Evolutionary conservation across 2,888 invertebrate genomes (phyloP).

Genomic region (Cyclophora punctaria): DNA sequence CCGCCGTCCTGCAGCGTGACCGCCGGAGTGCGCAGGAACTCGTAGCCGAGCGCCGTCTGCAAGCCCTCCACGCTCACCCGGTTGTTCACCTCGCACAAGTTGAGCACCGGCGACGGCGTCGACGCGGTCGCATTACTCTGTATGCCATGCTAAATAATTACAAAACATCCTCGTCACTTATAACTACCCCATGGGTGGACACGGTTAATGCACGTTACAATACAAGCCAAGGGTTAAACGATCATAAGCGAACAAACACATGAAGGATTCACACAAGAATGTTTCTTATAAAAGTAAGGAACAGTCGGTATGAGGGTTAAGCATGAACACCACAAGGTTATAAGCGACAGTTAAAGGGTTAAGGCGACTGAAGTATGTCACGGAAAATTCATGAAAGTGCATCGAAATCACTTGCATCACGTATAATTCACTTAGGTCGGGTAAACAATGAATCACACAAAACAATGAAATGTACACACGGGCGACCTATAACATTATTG

Average conservation of each 20-base stretch:
- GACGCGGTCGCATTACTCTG: slow-evolving; percentile 91
- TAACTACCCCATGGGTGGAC: slow-evolving; percentile 33
- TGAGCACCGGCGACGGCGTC: slow-evolving; percentile 86
- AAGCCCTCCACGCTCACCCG: slow-evolving; percentile 82
- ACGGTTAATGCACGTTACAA: slow-evolving; percentile 20
- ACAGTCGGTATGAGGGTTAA: slow-evolving; percentile 1
- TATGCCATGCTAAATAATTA: slow-evolving; percentile 83
- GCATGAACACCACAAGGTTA: neutral
- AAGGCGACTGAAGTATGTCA: slow-evolving; percentile 3
- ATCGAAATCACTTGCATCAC: slow-evolving; percentile 17
- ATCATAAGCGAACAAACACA: slow-evolving; percentile 6
- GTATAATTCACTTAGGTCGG: slow-evolving; percentile 20
- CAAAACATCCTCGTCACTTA: slow-evolving; percentile 48
- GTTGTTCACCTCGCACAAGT: slow-evolving; percentile 84
- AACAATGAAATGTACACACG: slow-evolving; percentile 33
- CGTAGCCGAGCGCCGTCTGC: slow-evolving; percentile 86
- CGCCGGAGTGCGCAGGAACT: slow-evolving; percentile 85
- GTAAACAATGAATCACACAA: slow-evolving; percentile 40
- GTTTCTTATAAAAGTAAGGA: too few species aligned
- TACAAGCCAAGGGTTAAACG: slow-evolving; percentile 17
- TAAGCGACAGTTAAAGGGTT: neutral
- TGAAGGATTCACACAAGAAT: too few species aligned
- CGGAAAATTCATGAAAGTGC: slow-evolving; percentile 7
- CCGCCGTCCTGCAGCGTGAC: slow-evolving; percentile 82
- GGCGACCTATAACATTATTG: slow-evolving; percentile 37